Evolutionary conservation across 2,888 invertebrate genomes (phyloP), one percentile per base, ranked within the genome.

Genomic region (Psylliodes chrysocephalus): DNA sequence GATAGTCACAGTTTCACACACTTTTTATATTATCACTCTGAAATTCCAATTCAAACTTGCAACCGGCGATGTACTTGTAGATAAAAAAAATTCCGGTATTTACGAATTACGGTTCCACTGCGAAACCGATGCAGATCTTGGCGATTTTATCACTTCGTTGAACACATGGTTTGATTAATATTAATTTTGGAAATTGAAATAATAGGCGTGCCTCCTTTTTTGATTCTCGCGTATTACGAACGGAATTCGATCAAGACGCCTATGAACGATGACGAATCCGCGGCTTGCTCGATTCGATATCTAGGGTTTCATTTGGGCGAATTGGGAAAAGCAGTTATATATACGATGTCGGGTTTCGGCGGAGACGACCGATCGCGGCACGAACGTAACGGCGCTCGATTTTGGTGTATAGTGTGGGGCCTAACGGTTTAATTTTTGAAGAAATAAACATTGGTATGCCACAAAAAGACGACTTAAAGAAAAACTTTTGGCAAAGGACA

Each of bases 271-370:
- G 46, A 42, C 55, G 38, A 49, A 52, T 30, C n/a, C 42, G 49
- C 25, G 14, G 49, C 51, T 51, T 51, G 38, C 64, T 52, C 38
- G 8, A 60, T 46, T 61, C 44, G 30, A 59, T 63, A 57, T 61
- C 63, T 66, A 63, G 62, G 66, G 63, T 63, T 63, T 63, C 59
- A 49, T 63, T 63, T 55, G 64, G 52, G 64, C 53, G 60, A 55
- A 44, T 57, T 59, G 56, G 53, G 51, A 64, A 55, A 63, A 57
- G 63, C 69, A 67, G 67, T 68, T 71, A 68, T 71, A 71, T 71
- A 71, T 70, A 71, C 35, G 68, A 55, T 38, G 51, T 52, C 66
- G 60, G 46, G 40, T 44, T 59, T 46, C 15, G n/a, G 54, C 69
- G 67, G 63, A 54, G 38, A 64, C 56, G 53, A 53, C 66, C 71